Conservation (phyloP, 2,888 invertebrate species). For the Tenthredo mesomela region DNA sequence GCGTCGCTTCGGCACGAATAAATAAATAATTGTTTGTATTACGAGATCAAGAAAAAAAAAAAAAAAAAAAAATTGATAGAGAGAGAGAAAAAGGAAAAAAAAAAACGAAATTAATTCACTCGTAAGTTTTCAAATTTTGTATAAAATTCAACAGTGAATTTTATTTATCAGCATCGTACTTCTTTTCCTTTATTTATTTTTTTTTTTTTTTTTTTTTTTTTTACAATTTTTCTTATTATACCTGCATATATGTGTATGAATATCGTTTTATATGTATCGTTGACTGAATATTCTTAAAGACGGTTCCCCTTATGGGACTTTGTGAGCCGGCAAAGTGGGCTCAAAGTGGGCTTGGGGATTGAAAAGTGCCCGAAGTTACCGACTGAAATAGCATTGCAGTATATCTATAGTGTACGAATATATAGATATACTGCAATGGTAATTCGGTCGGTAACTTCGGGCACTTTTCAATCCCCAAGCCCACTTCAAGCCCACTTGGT, state of each 20-base stretch:
- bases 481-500: too few relatives aligned
- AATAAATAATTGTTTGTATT: neutral
- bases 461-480: too few relatives aligned
- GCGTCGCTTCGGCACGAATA: conserved; percentile 36
- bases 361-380: too few relatives aligned
- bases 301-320: too few relatives aligned
- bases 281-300: too few relatives aligned
- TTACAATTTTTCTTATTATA: neutral
- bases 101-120: neutral
- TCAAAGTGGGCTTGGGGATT: too few relatives aligned
- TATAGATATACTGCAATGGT: too few relatives aligned
- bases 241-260: neutral
- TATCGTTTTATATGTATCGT: neutral
- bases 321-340: too few relatives aligned
- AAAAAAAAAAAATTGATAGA: neutral
- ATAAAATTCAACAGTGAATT: neutral
- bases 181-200: neutral
- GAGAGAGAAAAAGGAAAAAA: neutral
- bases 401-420: too few relatives aligned
- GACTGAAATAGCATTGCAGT: too few relatives aligned
- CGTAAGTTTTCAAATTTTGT: neutral
- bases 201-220: neutral
- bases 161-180: neutral
- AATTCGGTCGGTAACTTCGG: too few relatives aligned
- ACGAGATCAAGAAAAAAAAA: neutral